Evolutionary conservation across 2,888 invertebrate genomes (phyloP), one percentile per base, ranked within the genome.

Genomic region (Nematopogon swammerdamellus): DNA sequence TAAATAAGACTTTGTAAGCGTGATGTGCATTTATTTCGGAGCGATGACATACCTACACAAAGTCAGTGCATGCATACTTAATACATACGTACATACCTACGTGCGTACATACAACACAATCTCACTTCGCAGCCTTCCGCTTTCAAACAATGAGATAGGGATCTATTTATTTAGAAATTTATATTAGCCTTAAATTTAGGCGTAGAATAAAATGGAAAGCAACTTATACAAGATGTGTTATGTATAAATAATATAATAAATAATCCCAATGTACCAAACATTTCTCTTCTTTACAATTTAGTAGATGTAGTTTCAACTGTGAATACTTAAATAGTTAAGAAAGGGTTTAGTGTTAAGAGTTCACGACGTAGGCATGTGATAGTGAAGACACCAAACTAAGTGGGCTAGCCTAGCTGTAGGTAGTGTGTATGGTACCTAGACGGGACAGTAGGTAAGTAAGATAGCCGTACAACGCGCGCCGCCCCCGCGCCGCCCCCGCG

Each of bases 201-300:
- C 69, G 57, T 64, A 63, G 60, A 58, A 63, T 59, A 65, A 65
- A 67, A 16, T 5, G 11, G 57, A 60, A 70, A 72, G 66, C 69
- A 70, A 70, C 70, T 70, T 75, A 74, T 75, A 75, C 72, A 76
- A 73, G 73, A 71, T 68, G 36, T 14, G 36, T 36, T 36, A 69
- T 14, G 65, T 67, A 70, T 75, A 70, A 68, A 70, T 63, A 65
- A 65, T 63, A 66, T 64, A 63, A 61, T 76, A 73, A 76, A 75
- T 71, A 72, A 72, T 69, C 67, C 70, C 68, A 65, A 67, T 77
- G 75, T 77, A 77, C 72, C 72, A 76, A 76, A 19, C 50, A 72
- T 65, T 69, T 70, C 70, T 68, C 76, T 77, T 77, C 76, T 77
- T 73, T 77, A 77, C 76, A 77, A 75, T 70, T 73, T 72, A 66